Evolutionary conservation across 2,888 invertebrate genomes (phyloP), one percentile per base, ranked within the genome.

Genomic region (Yponomeuta sedellus): DNA sequence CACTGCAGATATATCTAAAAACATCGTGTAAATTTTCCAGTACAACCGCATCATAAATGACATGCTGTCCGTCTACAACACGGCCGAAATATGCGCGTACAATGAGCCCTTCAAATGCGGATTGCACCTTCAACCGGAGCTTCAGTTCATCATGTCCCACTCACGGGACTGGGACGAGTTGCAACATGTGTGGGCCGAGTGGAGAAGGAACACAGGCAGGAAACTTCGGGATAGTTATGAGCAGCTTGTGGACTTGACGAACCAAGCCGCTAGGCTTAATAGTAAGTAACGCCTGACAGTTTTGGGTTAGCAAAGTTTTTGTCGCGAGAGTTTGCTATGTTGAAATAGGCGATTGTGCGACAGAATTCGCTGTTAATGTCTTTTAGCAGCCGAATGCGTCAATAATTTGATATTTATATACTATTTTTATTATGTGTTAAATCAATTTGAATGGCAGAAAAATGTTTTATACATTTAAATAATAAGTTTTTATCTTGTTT

Each of bases 21-120:
- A 34, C 2, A 34, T 34, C 6, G 0, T 34, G 5, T 34, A 34
- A 34, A 34, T 8, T 34, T 91, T 89, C 44, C 92, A 97, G 97
- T 97, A 97, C 83, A 97, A 97, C 84, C 94, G 96, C 63, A 86
- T 97, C 57, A 95, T 97, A 72, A 97, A 97, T 77, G 96, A 97
- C 78, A 97, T 97, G 97, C 90, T 97, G 19, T 94, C 96, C 0
- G 94, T 97, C 0, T 97, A 97, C 87, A 97, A 97, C 78, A 94
- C 94, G 0, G 97, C 97, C 0, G 95, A 96, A 66, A 94, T 97
- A 68, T 97, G 97, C 77, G 96, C 95, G 0, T 95, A 96, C 85
- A 95, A 97, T 77, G 96, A 96, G 76, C 96, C 96, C 0, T 95
- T 96, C 81, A 93, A 94, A 70, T 97, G 97, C 71, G 96, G 96